Base-by-base conservation (phyloP, 2,888 invertebrate species). In the Microplitis deprimator region DNA sequence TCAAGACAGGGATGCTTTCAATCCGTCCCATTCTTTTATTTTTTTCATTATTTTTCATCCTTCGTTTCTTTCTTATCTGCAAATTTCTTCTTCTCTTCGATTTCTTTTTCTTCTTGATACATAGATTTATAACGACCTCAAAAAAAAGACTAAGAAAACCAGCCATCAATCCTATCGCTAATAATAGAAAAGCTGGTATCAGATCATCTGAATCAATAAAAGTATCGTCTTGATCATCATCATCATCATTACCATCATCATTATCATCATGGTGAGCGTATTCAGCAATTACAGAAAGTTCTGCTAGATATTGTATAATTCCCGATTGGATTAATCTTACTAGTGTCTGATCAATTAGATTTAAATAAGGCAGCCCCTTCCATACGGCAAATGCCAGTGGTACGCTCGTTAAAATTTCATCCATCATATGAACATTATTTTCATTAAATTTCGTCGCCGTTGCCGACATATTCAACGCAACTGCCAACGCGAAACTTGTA, bases 301-400 rank as follows among this genome's bases (percentile, higher is more conserved):
- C 29, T 7, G 79, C 77, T 79, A 85, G 84, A 76, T 79, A 80
- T 0, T 77, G 60, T 1, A 85, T 73, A 5, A 88, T 75, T 4
- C 89, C 89, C 16, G 62, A 68, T 70, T 87, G 84, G 3, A 82
- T 79, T 0, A 84, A 65, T 0, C 65, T 1, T 5, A 76, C 79
- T 1, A 89, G 84, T 20, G 76, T 81, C 1, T 10, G 8, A 73
- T 89, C 82, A 17, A 87, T 77, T 6, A 75, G 67, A 0, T 65
- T 61, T 20, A 87, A 72, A 71, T 83, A 84, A 0, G 88, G 87
- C 39, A 86, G 81, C 2, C 86, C 87, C 10, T 78, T 78, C 83
- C 87, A 84, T 0, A 84, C 81, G 1, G 86, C 85, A 3, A 88
- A 79, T 4, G 85, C 83, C 5, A 89, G 16, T 0, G 88, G 88